Evolutionary conservation across 2,888 invertebrate genomes (phyloP).

Genomic region (Saturnia japonica): DNA sequence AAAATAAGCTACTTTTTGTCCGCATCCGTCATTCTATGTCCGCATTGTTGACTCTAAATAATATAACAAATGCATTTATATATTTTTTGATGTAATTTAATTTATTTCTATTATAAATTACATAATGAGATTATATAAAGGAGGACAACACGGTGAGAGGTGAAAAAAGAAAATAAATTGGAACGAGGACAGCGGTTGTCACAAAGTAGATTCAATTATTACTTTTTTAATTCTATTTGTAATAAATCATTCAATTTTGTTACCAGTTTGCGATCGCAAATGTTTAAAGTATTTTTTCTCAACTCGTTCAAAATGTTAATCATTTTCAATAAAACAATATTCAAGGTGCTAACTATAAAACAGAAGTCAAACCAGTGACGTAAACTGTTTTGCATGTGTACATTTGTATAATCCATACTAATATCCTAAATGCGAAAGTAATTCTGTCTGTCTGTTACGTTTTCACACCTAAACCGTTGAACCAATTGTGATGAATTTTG

Average conservation of each 20-base stretch:
- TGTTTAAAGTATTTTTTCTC: background rate
- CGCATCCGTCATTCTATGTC: background rate
- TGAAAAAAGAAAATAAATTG: slow-evolving; percentile 17
- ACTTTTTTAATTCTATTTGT: slow-evolving; percentile 11
- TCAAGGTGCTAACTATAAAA: background rate
- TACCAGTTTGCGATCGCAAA: background rate
- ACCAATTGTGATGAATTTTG: too few species aligned
- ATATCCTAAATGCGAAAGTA: too few species aligned
- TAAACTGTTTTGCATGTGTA: background rate
- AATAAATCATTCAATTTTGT: slow-evolving; percentile 12
- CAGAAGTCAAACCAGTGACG: background rate
- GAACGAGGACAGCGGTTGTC: slow-evolving; percentile 16
- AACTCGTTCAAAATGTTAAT: background rate
- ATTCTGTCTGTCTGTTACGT: too few species aligned
- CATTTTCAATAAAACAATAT: background rate
- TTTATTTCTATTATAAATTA: slow-evolving; percentile 12
- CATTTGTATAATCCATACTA: too few species aligned
- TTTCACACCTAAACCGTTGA: too few species aligned
- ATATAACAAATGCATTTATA: slow-evolving; percentile 7
- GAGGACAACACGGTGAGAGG: slow-evolving; percentile 16
- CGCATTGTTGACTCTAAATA: slow-evolving; percentile 1
- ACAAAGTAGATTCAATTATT: slow-evolving; percentile 9
- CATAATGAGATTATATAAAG: slow-evolving; percentile 15
- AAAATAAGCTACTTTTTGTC: background rate
- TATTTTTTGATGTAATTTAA: background rate